Percentiles rank a stretch among this genome's conserved stretches.
These are phyloP conservation scores for Caenorhabditis sp. DNA, from an alignment of 2,888 invertebrate genomes.

Conservation along the genomic window DNA sequence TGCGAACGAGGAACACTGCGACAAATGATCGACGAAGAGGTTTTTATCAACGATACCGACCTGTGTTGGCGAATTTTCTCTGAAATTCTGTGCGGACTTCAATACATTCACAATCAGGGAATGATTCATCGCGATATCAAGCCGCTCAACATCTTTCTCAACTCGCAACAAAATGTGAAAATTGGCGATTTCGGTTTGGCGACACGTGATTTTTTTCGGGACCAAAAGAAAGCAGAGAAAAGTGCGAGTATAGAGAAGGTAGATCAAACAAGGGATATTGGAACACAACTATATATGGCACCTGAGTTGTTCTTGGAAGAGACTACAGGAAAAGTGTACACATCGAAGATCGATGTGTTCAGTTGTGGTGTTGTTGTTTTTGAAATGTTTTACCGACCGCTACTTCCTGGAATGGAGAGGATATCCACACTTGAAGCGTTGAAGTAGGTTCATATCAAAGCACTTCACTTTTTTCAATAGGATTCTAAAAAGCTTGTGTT, in stretches of 20 bases:
- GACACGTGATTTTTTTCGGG: conserved; percentile 25
- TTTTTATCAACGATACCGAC: conserved; percentile 72
- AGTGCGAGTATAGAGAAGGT: conserved; percentile 12
- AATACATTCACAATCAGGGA: conserved; percentile 63
- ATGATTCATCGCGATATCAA: conserved; percentile 69
- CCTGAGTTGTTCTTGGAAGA: conserved; percentile 80
- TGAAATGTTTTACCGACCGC: conserved; percentile 86
- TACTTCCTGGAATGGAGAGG: conserved; percentile 88
- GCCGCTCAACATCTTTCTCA: conserved; percentile 87
- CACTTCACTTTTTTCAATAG: too few relatives aligned
- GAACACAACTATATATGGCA: conserved; percentile 92
- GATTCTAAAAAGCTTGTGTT: too few relatives aligned
- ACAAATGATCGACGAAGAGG: conserved; percentile 77
- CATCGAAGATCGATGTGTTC: conserved; percentile 78
- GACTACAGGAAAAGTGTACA: conserved; percentile 33
- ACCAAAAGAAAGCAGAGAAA: not conserved
- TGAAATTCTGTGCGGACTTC: conserved; percentile 83
- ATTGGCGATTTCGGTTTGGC: conserved; percentile 98
- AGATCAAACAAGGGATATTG: conserved; percentile 77
- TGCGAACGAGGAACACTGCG: conserved; percentile 90
- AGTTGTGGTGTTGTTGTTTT: conserved; percentile 73
- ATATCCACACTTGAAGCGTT: conserved; percentile 77
- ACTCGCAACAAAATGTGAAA: conserved; percentile 88
- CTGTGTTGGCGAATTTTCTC: conserved; percentile 83
- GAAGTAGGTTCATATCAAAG: not conserved